Conservation (phyloP, 1,140 invertebrate genomes). For the Drosophila quadrilineata region DNA sequence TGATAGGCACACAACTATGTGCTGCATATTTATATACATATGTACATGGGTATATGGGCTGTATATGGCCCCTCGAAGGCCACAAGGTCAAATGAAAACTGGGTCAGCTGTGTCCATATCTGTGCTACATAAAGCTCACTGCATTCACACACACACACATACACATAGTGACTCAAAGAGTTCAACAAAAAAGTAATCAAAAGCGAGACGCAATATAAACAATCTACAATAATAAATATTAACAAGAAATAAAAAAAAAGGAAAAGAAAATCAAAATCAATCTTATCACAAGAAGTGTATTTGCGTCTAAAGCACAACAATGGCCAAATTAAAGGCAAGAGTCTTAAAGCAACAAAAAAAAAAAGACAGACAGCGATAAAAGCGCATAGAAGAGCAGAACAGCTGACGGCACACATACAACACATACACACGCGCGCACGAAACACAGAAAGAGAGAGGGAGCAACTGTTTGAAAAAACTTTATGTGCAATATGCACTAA, state of each 20-base stretch:
- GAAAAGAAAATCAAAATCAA: too few species aligned
- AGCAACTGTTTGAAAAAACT: conserved; percentile 19
- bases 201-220: conserved; percentile 38
- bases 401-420: conserved; percentile 59
- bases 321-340: conserved; percentile 40
- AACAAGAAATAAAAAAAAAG: too few species aligned
- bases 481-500: conserved; percentile 20
- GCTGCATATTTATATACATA: conserved; percentile 18
- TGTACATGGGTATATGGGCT: conserved; percentile 15
- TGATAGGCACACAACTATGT: conserved; percentile 4
- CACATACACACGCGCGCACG: conserved; percentile 27
- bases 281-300: conserved; percentile 15
- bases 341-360: background rate
- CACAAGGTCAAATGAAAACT: conserved; percentile 68
- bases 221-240: too few species aligned
- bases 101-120: conserved; percentile 66
- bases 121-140: conserved; percentile 28
- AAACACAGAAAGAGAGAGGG: conserved; percentile 18
- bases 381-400: conserved; percentile 43
- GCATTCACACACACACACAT: background rate
- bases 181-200: conserved; percentile 27
- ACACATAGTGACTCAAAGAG: conserved; percentile 5
- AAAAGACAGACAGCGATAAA: conserved; percentile 43
- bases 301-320: conserved; percentile 18
- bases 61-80: conserved; percentile 47